Percentiles rank a stretch among this genome's conserved stretches.
These are phyloP conservation scores for Eulemur rufifrons DNA, from an alignment of 2,113 vertebrate genomes.

Conservation along the genomic window DNA sequence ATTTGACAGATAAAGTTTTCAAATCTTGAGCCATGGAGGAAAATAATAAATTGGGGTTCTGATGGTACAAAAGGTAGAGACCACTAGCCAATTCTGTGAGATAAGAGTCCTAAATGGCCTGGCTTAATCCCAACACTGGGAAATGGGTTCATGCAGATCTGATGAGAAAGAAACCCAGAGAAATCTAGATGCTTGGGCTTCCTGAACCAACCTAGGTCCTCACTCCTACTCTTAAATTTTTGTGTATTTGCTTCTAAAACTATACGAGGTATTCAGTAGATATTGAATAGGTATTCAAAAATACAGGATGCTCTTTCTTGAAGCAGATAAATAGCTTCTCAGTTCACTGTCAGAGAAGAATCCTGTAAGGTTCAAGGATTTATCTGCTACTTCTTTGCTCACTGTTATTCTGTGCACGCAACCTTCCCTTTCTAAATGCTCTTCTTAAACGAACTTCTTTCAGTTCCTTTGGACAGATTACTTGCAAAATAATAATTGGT, in stretches of 20 bases:
- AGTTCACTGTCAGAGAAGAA: neutral
- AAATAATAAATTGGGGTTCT: neutral
- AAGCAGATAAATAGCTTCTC: neutral
- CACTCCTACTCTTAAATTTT: neutral
- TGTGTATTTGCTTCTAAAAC: constrained; percentile 40
- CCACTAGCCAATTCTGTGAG: neutral
- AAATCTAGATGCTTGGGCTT: neutral
- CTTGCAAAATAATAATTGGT: neutral
- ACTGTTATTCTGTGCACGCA: neutral
- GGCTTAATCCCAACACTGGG: neutral
- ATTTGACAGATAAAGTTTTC: neutral
- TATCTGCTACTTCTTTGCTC: neutral
- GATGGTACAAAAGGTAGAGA: neutral
- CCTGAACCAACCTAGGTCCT: neutral
- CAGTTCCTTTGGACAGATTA: neutral
- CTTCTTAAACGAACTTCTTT: neutral
- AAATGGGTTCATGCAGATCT: neutral
- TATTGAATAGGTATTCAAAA: neutral
- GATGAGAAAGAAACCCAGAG: neutral
- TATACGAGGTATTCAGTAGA: neutral
- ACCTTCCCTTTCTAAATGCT: neutral
- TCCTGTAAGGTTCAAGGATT: neutral
- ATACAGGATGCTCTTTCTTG: neutral
- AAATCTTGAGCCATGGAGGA: neutral
- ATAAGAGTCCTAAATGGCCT: neutral